Base-by-base conservation (phyloP, 2,113 vertebrate genomes). In the Saguinus midas region DNA sequence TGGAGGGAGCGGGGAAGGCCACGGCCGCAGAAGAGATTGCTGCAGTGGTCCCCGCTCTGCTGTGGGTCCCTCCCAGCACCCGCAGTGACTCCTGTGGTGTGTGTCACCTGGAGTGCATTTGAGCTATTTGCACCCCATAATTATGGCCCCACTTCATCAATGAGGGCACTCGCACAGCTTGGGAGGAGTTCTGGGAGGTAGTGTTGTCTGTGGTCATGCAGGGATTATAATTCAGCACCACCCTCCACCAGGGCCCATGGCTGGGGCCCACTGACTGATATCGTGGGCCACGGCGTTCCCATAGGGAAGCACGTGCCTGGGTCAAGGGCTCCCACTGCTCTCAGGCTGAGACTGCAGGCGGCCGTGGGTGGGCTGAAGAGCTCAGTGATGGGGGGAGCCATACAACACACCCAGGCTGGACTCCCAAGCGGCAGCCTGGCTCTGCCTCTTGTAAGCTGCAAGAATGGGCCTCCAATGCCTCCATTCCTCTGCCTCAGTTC, bases 81-180 rank as follows among this genome's bases (percentile, higher is more conserved):
- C 1, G 1, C n/a, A 18, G 43, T 1, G 14, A 40, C 70, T 70
- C 3, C 17, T 78, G 1, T 37, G 8, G 52, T 5, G 18, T 40
- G 2, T 0, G 4, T 16, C 14, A 5, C 23, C 25, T 25, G 0
- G 0, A 8, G 23, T 13, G 50, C 3, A 43, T 7, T 35, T 79
- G 75, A 66, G 57, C 32, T 32, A 0, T 13, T 4, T 37, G 35
- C 3, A 45, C 11, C 32, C 81, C n/a, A 3, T 68, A 20, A 1
- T 1, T 10, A 1, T 0, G 3, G 37, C 20, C 43, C 27, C 17
- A 4, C 68, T 18, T 73, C 4, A 0, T 13, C 5, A 5, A 2
- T 0, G 3, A 6, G 61, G 11, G 58, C 4, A 0, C 79, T 25
- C 12, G 0, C 21, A 0, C 4, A 40, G 48, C 40, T 7, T 1